Evolutionary conservation across 2,113 vertebrate species (phyloP).

Genomic region (Eidolon helvum): DNA sequence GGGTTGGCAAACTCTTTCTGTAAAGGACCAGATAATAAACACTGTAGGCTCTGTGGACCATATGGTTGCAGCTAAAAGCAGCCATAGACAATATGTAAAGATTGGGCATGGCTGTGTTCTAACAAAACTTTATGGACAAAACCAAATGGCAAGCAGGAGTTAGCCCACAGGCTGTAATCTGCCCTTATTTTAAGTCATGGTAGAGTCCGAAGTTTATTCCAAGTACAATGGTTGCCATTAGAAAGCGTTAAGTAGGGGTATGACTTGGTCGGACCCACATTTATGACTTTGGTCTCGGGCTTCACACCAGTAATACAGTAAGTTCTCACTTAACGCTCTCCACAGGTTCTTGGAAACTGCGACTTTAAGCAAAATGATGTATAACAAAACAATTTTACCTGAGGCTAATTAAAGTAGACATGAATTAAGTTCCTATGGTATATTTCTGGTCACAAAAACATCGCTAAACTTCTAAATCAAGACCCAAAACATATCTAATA

Average conservation of each 20-base stretch:
- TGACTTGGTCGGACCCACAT: accelerated
- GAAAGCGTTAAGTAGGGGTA: not conserved
- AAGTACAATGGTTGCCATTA: not conserved
- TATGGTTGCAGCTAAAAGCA: not conserved
- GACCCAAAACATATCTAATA: not conserved
- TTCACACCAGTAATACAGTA: not conserved
- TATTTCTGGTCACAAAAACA: not conserved
- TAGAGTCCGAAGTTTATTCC: not conserved
- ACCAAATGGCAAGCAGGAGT: not conserved
- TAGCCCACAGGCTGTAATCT: not conserved
- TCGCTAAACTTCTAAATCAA: not conserved
- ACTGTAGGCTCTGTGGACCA: not conserved
- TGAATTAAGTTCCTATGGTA: not conserved
- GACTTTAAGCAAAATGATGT: not conserved
- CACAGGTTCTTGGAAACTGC: not conserved
- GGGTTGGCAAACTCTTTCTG: not conserved
- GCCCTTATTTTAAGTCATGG: not conserved
- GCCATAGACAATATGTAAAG: not conserved
- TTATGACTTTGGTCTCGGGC: not conserved
- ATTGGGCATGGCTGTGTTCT: not conserved
- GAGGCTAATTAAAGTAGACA: not conserved
- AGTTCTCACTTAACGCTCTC: not conserved
- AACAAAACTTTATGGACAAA: not conserved
- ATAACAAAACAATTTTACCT: not conserved
- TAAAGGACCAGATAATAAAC: not conserved